phyloP scores from a whole-genome alignment of 2,113 vertebrate genomes.

The Tragelaphus buxtoni region DNA sequence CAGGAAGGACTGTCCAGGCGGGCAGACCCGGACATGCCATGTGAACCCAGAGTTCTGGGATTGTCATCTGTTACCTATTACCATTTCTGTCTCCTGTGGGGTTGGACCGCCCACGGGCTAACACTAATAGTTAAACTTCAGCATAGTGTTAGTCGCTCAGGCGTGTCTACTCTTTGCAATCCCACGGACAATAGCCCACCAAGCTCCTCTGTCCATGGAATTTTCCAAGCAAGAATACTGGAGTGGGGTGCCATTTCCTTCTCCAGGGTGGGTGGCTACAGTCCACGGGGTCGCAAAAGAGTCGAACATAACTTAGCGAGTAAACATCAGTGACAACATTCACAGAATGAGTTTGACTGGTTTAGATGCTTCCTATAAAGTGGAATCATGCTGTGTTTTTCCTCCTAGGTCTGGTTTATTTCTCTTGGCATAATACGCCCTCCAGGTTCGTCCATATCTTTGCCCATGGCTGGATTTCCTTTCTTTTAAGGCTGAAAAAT shows the following conservation, averaged over 20 bases:
- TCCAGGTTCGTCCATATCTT: neutral
- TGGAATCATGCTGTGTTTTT: neutral
- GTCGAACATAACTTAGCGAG: neutral
- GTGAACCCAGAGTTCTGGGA: neutral
- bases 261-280: neutral
- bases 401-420: neutral
- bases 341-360: neutral
- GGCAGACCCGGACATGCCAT: neutral
- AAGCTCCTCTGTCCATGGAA: neutral
- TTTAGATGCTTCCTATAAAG: neutral
- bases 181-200: neutral
- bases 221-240: neutral
- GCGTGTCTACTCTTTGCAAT: neutral
- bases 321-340: neutral
- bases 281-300: neutral
- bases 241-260: neutral
- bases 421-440: neutral
- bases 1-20: rapidly evolving
- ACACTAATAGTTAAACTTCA: neutral
- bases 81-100: neutral
- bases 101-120: rapidly evolving
- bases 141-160: neutral
- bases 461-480: neutral
- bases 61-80: too few relatives aligned
- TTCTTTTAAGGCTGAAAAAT: neutral